Base-by-base conservation (phyloP, 2,797 vertebrate species). In the Carcharodon carcharias region DNA sequence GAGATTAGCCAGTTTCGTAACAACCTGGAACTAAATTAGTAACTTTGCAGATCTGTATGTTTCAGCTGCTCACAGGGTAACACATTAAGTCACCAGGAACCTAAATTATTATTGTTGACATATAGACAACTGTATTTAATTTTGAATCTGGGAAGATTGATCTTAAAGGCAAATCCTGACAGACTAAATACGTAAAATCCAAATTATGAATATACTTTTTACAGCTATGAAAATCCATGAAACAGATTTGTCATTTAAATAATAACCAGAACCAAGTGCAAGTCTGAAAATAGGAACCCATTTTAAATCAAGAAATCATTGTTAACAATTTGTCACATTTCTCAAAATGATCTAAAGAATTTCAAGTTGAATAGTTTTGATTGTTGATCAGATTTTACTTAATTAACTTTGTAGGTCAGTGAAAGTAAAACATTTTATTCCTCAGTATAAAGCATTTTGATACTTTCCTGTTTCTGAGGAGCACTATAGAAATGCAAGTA, bases 401-500 rank as follows among this genome's bases (percentile, higher is more conserved):
- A 21, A 18, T n/a, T 82, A 18, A 85, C 18, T 85, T 85, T 85
- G 18, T 45, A 11, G 31, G 82, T 50, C 6, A 85, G 21, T 50
- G 82, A 85, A 26, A 85, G 45, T 45, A 50, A 50, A 85, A 50
- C 82, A 0, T 21, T n/a, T 50, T 85, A 26, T 50, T 18, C 82
- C 50, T 85, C 82, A 50, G 21, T 85, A 50, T 56, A 61, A 91
- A 91, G 56, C 31, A 35, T 56, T 58, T 85, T 85, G 18, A 50
- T 23, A 50, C 18, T 50, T 50, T 26, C 35, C 21, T 85, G 45
- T 50, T 91, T 35, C 54, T 58, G 28, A 58, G 54, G 31, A 58
- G 88, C 88, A 61, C 56, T 58, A 58, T 91, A 91, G 31, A 91
- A 91, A 91, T 91, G 88, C 88, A 91, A 91, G 56, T 91, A 91